Evolutionary conservation across 2,888 invertebrate species (phyloP), one percentile per base, ranked within the genome.

Genomic region (Myopa tessellatipennis): DNA sequence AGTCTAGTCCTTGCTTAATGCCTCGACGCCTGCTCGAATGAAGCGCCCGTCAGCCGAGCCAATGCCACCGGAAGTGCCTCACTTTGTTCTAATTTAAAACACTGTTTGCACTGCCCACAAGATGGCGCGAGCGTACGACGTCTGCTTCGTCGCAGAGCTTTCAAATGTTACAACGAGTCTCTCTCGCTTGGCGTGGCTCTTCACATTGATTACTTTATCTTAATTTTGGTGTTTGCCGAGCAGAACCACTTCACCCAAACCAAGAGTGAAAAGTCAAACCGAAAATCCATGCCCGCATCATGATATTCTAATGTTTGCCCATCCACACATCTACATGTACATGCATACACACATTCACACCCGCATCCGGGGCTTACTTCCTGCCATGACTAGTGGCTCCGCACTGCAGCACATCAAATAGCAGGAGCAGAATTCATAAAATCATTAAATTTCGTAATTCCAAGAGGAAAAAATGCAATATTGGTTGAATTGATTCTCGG

Each of bases 251-350:
- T 18, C 16, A 34, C 7, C 6, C 45, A 45, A 45, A 45, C 55
- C 55, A 16, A n/a, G 5, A 55, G 55, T 55, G 10, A 55, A n/a
- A 55, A 55, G n/a, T 55, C 55, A 16, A n/a, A 55, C 4, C 55
- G 55, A 55, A n/a, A 45, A 45, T 80, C 80, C 80, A 83, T 77
- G 60, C 71, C 60, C 58, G 71, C 71, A 71, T 71, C 58, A 40
- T 58, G 18, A 58, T 55, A 71, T 83, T 83, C 82, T 82, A 85
- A 84, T 85, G 84, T 85, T 85, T 85, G 83, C 80, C 45, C 79
- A 78, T 81, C 16, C 34, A 14, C 26, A 80, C 83, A 80, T 79
- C 58, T 68, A 71, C 55, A 12, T n/a, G 52, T 63, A 50, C 40
- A 36, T 34, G 38, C 60, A 16, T 7, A 26, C 65, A 16, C 26